Evolutionary conservation across 2,113 vertebrate species (phyloP), one percentile per base, ranked within the genome.

Genomic region (Pterocles burchelli): DNA sequence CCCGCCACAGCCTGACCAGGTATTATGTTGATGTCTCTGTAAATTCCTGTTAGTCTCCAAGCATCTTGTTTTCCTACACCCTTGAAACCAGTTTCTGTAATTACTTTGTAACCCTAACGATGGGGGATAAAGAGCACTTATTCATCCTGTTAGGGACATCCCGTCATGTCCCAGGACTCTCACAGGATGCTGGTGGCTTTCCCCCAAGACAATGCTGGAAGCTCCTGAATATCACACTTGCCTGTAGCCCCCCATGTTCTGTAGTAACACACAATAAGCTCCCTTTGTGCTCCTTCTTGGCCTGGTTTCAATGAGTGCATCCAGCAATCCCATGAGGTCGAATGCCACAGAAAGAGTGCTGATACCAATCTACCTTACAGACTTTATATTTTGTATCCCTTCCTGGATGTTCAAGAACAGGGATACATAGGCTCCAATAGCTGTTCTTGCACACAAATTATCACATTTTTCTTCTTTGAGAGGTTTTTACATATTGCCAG

Each of bases 291-390:
- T 62, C 29, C 38, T 68, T 58, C 55, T 65, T 1, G 2, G 46
- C 51, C 80, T 80, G 67, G 17, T 59, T 70, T 72, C 25, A 65
- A 58, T 7, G 20, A 81, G 10, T 17, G 5, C 3, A 15, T 84
- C 31, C n/a, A 38, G 65, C 3, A 2, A 45, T 45, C 21, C 10
- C 24, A 10, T 1, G 0, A 63, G 51, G 25, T 19, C 6, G 8
- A 55, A 26, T 43, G 36, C 34, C 1, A 2, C 43, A 75, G 65
- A 55, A 93, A 52, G 36, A 70, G 34, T 28, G n/a, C n/a, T 11
- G 7, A 62, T 41, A 74, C 25, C 22, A 7, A 10, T 18, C 65
- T 49, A 17, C 31, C 20, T 77, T 31, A 68, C 33, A 52, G 34
- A 72, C 25, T 67, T 57, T 3, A 20, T 57, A 33, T 46, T 77